phyloP scores from a whole-genome alignment of 2,888 invertebrate genomes.

The Cataglyphis rosenhaueri region DNA sequence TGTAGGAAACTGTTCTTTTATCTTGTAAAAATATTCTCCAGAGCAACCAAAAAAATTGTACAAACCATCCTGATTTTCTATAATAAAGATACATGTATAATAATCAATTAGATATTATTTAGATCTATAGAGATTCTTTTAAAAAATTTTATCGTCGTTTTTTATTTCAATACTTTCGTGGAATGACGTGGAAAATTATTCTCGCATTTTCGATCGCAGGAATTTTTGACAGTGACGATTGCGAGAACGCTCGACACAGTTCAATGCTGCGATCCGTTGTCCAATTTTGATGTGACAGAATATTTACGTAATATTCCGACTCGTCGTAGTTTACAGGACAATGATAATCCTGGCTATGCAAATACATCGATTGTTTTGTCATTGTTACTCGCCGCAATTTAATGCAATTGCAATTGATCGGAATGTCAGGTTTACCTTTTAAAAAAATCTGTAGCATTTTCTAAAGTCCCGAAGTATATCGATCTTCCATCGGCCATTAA shows the following conservation, averaged over 20 bases:
- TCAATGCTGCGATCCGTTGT: conserved; percentile 25
- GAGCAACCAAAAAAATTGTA: conserved; percentile 85
- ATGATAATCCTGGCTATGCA: conserved; percentile 76
- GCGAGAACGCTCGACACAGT: conserved; percentile 53
- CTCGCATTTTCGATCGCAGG: conserved; percentile 21
- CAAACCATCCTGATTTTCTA: conserved; percentile 83
- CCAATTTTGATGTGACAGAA: conserved; percentile 81
- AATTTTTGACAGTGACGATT: conserved; percentile 53
- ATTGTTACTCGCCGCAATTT: neutral
- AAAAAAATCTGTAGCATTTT: conserved; percentile 71
- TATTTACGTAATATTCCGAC: conserved; percentile 87
- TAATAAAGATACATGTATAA: neutral
- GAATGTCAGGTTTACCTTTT: conserved; percentile 64
- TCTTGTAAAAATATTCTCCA: conserved; percentile 85
- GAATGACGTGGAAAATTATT: neutral
- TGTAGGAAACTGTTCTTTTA: conserved; percentile 78
- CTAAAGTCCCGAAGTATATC: conserved; percentile 82
- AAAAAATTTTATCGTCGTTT: neutral
- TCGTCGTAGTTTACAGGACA: conserved; percentile 86
- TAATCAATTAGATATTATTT: neutral
- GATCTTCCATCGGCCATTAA: conserved; percentile 86
- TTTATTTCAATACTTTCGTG: conserved; percentile 31
- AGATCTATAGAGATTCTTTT: neutral
- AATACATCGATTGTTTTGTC: conserved; percentile 11
- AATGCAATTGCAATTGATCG: neutral